Percentiles rank a stretch among this genome's conserved stretches.
phyloP scores from a whole-genome alignment of 2,797 vertebrate species.

The Monodelphis domestica region DNA sequence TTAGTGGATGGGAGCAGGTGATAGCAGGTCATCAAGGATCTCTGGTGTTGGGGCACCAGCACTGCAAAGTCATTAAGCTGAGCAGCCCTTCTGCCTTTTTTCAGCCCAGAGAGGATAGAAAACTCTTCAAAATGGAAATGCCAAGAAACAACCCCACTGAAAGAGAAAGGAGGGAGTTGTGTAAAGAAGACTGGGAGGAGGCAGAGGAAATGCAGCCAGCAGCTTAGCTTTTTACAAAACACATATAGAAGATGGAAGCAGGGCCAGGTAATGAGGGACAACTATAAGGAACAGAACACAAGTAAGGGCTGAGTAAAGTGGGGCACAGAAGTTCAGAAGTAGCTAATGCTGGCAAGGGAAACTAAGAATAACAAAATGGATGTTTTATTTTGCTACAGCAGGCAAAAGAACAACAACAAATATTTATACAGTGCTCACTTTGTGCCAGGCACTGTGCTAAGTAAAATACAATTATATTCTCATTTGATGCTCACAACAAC shows the following conservation, averaged over 20 bases:
- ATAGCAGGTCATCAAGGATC: background rate
- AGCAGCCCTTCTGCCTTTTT: background rate
- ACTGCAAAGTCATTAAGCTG: background rate
- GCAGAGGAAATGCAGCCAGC: background rate
- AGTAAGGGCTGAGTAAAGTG: background rate
- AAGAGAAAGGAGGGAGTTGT: background rate
- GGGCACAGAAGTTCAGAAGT: background rate
- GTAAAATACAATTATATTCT: slow-evolving; percentile 19
- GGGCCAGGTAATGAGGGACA: background rate
- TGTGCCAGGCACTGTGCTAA: background rate
- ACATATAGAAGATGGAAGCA: background rate
- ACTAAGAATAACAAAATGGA: background rate
- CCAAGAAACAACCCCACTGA: background rate
- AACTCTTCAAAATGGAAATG: background rate
- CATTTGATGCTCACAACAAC: background rate
- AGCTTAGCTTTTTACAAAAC: background rate
- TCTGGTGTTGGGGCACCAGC: background rate
- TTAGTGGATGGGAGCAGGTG: background rate
- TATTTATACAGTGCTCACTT: background rate
- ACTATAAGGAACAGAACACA: background rate
- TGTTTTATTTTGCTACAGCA: background rate
- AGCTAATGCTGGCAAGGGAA: background rate
- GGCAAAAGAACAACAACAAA: background rate
- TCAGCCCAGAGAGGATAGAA: background rate
- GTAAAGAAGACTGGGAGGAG: background rate